phyloP scores from a whole-genome alignment of 2,888 invertebrate species.

The Orthonychiurus folsomi region DNA sequence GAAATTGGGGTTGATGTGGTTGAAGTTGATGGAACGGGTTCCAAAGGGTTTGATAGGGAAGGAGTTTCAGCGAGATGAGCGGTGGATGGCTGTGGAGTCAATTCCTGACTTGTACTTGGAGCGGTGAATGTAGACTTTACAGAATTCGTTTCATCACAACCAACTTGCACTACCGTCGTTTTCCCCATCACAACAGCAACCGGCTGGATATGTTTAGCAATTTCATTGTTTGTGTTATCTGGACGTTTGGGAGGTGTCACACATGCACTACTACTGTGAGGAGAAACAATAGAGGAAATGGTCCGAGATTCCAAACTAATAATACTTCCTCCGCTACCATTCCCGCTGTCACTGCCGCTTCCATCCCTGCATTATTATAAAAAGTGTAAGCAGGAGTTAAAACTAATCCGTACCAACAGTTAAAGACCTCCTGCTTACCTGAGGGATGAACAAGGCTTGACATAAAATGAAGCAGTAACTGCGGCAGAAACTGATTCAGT shows the following conservation, averaged over 20 bases:
- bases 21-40: not conserved
- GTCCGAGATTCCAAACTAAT: slow-evolving; percentile 1
- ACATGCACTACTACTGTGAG: not conserved
- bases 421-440: too few relatives aligned
- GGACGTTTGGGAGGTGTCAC: not conserved
- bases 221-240: not conserved
- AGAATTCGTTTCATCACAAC: slow-evolving; percentile 7
- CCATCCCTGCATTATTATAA: slow-evolving; percentile 9
- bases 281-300: not conserved
- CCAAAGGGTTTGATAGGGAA: not conserved
- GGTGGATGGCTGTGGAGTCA: not conserved
- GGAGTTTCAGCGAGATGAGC: not conserved
- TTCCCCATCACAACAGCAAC: slow-evolving; percentile 7
- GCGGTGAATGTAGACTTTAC: not conserved
- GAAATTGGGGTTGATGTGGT: not conserved
- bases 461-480: not conserved
- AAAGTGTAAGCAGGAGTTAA: not conserved
- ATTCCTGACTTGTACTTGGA: not conserved
- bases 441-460: not conserved
- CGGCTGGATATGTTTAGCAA: not conserved
- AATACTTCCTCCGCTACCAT: slow-evolving; percentile 17
- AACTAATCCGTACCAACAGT: too few relatives aligned
- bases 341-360: slow-evolving; percentile 16
- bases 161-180: slow-evolving; percentile 11
- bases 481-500: too few relatives aligned